Base-by-base conservation (phyloP, 2,797 vertebrate species). In the Sebastes glaucus region DNA sequence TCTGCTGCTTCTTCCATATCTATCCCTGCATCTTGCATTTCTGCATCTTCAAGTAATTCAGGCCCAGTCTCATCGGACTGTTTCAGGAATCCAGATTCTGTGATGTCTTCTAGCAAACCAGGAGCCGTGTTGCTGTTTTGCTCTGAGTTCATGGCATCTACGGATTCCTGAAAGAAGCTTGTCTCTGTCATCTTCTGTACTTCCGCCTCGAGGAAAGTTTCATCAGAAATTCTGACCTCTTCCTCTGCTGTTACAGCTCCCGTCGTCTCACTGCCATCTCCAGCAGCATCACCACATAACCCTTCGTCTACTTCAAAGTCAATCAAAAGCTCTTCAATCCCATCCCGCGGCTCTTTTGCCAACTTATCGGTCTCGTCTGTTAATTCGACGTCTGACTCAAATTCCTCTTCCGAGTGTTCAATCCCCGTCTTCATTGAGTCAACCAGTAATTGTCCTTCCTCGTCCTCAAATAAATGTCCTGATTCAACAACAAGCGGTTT, bases 391-490 rank as follows among this genome's bases (percentile, higher is more conserved):
- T 27, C 2, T 0, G 28, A 61, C 76, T 80, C 84, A 70, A 46
- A 77, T 22, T 81, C 73, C 10, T 82, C n/a, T 6, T 81, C 78
- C 3, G 53, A 60, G 11, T 59, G 23, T 60, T 78, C 42, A 0
- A 64, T 49, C 32, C 42, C 71, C 0, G 62, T 86, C 75, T 82
- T 91, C 86, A 89, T 77, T 20, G 74, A 74, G 35, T 22, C 42
- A 7, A 53, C 35, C 11, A 42, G 28, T 46, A 64, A n/a, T 16
- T 33, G 42, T 27, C 4, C 57, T 52, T 74, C 61, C 25, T 87
- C 68, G 32, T 73, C 69, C 9, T 68, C 67, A 52, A 46, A 60
- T 5, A 68, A 46, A 11, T 18, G 23, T 63, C 16, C 66, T 1
- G 59, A 63, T 52, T 60, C 85, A 35, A 35, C 71, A 56, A 8